Evolutionary conservation across 2,888 invertebrate species (phyloP), one percentile per base, ranked within the genome.

Genomic region (Blastobasis lacticolella): DNA sequence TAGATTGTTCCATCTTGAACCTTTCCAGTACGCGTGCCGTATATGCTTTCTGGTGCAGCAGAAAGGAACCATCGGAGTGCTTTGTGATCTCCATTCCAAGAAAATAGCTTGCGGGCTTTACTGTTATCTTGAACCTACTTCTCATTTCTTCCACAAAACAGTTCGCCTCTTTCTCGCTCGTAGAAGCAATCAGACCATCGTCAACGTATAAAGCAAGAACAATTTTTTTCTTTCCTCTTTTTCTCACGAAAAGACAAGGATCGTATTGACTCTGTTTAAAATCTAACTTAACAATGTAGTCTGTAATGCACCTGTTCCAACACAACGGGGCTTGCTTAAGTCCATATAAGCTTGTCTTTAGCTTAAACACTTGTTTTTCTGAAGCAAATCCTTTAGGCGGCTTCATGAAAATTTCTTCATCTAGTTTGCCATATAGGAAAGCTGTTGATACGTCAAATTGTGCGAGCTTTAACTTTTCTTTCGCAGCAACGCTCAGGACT

Each of bases 301-400:
- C n/a, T n/a, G n/a, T n/a, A n/a, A 1, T 49, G 10, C 6, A 7
- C 10, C 6, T 44, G 40, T 58, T 54, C 56, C 56, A 56, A 40
- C 52, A 52, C 38, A 42, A 23, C 8, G 52, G 53, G 8, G 57
- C 54, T 46, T 58, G 54, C 45, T 58, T 54, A 4, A 57, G 37
- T 0, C 58, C 55, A 23, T 58, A 58, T 41, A 58, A 40, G 10
- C 54, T 55, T 51, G 49, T 48, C n/a, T 56, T 53, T 37, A 57
- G 23, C 8, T 49, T 46, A 37, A 54, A 58, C 5, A 55, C 53
- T 10, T 48, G 9, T 10, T 37, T 23, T n/a, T 54, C 54, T 40
- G 53, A 51, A 38, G 44, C 8, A 37, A 45, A 53, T 1, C 46
- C 49, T 41, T 54, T 52, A 5, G 55, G 57, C 40, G 46, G 47